Evolutionary conservation across 2,113 vertebrate genomes (phyloP).

Genomic region (Aspiorhynchus laticeps): DNA sequence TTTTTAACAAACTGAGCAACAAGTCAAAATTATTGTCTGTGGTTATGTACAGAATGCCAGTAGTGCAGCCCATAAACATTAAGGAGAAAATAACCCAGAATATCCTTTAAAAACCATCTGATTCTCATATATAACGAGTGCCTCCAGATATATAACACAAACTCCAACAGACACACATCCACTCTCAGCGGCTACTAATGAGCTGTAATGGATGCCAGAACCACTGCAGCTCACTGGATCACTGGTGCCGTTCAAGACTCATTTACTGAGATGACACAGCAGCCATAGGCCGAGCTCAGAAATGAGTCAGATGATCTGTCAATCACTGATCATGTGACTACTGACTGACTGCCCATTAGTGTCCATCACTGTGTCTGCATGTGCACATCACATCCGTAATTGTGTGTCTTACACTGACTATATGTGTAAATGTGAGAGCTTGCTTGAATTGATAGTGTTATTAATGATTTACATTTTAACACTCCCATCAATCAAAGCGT

Average conservation of each 20-base stretch:
- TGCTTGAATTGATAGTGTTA: conserved; percentile 49
- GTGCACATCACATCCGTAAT: conserved; percentile 23
- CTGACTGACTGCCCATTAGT: conserved; percentile 47
- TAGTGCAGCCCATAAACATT: background rate
- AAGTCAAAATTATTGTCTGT: background rate
- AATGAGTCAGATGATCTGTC: conserved; percentile 43
- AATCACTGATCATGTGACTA: conserved; percentile 16
- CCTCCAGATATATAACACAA: background rate
- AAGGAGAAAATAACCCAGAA: background rate
- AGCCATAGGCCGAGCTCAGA: background rate
- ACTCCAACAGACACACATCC: background rate
- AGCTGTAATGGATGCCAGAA: conserved; percentile 7
- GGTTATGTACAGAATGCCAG: background rate
- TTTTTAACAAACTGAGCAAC: background rate
- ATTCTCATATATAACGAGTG: background rate
- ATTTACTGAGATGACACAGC: conserved; percentile 25
- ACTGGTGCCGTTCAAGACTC: background rate
- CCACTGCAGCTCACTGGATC: background rate
- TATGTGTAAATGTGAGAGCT: conserved; percentile 21
- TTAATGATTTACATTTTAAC: conserved; percentile 55
- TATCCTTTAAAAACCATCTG: background rate
- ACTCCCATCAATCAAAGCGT: conserved; percentile 48
- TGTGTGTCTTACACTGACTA: conserved; percentile 45
- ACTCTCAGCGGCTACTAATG: background rate
- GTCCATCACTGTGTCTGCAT: conserved; percentile 19